phyloP scores from a whole-genome alignment of 1,140 invertebrate species.

The Ceratina australensis region DNA sequence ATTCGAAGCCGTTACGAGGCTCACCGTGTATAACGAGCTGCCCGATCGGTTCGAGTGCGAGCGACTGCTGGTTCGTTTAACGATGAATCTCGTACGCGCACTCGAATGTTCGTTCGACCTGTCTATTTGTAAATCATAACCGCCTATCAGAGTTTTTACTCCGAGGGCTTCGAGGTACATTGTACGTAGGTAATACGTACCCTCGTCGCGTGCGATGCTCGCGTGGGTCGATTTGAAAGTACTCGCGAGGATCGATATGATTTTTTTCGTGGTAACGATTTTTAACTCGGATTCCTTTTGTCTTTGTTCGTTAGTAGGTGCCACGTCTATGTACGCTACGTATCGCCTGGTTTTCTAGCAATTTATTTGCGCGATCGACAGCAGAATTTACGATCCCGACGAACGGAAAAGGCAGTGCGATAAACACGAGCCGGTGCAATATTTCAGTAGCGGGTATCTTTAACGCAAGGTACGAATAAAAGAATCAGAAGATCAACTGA shows the following conservation, averaged over 20 bases:
- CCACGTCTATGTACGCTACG: neutral
- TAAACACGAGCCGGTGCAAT: constrained; percentile 9
- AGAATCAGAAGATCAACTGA: neutral
- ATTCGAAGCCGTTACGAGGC: neutral
- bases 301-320: neutral
- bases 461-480: neutral
- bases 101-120: neutral
- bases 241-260: neutral
- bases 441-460: neutral
- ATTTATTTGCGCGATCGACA: constrained; percentile 11
- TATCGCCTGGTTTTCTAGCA: neutral
- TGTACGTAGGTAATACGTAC: neutral
- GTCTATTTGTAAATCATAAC: constrained; percentile 29
- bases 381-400: neutral
- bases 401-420: neutral
- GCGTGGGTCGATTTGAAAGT: neutral
- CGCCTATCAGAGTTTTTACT: neutral
- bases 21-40: constrained; percentile 9
- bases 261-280: neutral
- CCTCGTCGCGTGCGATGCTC: neutral
- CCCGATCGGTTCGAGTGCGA: neutral
- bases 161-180: too few species aligned
- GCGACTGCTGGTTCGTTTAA: neutral
- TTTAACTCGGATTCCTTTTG: neutral
- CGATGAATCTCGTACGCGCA: constrained; percentile 10